These are phyloP conservation scores for Endotricha flammealis DNA, from an alignment of 2,888 invertebrate genomes.

Conservation along the genomic window DNA sequence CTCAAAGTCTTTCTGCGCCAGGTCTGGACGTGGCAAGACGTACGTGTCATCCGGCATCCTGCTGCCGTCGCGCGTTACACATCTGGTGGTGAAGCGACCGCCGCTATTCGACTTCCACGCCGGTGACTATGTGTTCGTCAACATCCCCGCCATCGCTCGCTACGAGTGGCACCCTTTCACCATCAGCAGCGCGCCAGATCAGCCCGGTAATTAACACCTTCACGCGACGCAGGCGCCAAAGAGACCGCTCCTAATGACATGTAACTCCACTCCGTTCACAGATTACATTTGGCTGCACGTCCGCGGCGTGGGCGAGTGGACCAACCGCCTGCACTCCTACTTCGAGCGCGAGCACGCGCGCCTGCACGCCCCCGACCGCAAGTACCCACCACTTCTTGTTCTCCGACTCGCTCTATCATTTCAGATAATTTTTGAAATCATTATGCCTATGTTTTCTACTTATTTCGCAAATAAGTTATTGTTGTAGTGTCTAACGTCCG, in stretches of 20 bases:
- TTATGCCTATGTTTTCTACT: too few species aligned
- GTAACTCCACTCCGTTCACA: constrained; percentile 37
- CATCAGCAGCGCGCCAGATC: constrained; percentile 96
- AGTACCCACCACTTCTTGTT: too few species aligned
- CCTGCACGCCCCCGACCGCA: constrained; percentile 81
- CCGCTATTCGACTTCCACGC: constrained; percentile 92
- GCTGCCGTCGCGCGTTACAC: constrained; percentile 93
- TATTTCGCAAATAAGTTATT: too few species aligned
- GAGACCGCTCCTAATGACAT: background rate
- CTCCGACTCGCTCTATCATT: too few species aligned
- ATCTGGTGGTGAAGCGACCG: constrained; percentile 92
- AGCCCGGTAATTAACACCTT: constrained; percentile 90
- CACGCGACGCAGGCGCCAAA: too few species aligned
- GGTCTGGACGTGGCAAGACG: constrained; percentile 88
- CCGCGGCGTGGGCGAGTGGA: constrained; percentile 96
- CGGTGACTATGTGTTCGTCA: constrained; percentile 96
- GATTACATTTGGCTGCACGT: constrained; percentile 96
- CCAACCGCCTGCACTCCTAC: constrained; percentile 89
- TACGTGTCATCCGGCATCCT: constrained; percentile 93
- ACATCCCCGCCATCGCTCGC: constrained; percentile 93
- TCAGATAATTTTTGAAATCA: too few species aligned
- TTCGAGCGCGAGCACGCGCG: constrained; percentile 90
- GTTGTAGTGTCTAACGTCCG: too few species aligned
- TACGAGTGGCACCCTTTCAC: constrained; percentile 99
- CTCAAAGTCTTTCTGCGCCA: constrained; percentile 28